Evolutionary conservation across 2,797 vertebrate species (phyloP), one percentile per base, ranked within the genome.

Genomic region (Trachops cirrhosus): DNA sequence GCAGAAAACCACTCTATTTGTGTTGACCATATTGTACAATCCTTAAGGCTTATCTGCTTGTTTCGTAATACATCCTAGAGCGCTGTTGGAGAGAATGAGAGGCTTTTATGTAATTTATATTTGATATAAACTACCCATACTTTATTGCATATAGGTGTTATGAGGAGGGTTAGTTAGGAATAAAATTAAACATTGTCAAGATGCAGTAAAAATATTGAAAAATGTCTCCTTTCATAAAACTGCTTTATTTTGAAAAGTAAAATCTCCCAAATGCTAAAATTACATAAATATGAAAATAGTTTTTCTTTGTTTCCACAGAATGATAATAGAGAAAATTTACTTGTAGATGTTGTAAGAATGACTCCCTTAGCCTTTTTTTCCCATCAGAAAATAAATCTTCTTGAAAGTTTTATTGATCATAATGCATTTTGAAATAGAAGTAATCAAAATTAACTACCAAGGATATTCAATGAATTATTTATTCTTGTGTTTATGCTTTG

Each of bases 21-120:
- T 44, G 15, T 52, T 59, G 80, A 50, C 82, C 67, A 54, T 93
- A 78, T 91, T 32, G 34, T 94, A 0, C 86, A 34, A 9, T 79
- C 91, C 83, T 37, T 78, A 59, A 4, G 5, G 7, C 68, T 93
- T 34, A 11, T 80, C 32, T 92, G 6, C 70, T 68, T 78, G 9
- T 50, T 97, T 96, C 44, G 64, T 94, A 96, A 94, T 73, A 68
- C 44, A 86, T 79, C 82, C 71, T 57, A 24, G 62, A 91, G 34
- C 57, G 80, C 50, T 57, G 54, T 6, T 48, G n/a, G 21, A 78
- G 70, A 90, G 44, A 59, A 48, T 10, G 4, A 7, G 26, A 89
- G 37, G 62, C 52, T 91, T 94, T 48, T 86, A 4, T 75, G 39
- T 57, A 48, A 57, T 78, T 86, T 37, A 18, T 52, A 84, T 29